phyloP scores from a whole-genome alignment of 2,888 invertebrate genomes.

The Melanophora roralis region DNA sequence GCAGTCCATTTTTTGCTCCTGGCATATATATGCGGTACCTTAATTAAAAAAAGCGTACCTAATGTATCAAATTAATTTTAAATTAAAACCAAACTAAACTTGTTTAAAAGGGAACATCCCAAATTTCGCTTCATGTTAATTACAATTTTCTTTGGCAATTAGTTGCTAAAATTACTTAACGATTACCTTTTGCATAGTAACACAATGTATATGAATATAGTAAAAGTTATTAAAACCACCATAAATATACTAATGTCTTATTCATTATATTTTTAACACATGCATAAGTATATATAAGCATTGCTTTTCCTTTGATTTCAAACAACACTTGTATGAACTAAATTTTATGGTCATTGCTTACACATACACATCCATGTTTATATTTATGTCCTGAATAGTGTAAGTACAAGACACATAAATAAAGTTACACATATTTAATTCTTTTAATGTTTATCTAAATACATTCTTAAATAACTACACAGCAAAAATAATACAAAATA shows the following conservation, averaged over 20 bases:
- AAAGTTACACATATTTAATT: constrained; percentile 22
- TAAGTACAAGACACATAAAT: constrained; percentile 4
- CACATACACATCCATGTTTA: background rate
- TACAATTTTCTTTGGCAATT: background rate
- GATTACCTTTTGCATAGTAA: background rate
- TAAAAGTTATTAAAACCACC: too few relatives aligned
- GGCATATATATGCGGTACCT: too few relatives aligned
- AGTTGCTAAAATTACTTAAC: background rate
- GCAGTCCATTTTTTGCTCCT: too few relatives aligned
- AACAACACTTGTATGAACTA: constrained; percentile 17
- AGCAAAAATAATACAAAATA: background rate
- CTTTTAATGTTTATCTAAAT: constrained; percentile 34
- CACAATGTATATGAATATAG: too few relatives aligned
- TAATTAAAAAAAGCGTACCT: too few relatives aligned
- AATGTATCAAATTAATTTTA: too few relatives aligned
- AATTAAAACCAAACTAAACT: too few relatives aligned
- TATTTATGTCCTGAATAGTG: background rate
- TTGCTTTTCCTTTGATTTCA: background rate
- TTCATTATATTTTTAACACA: background rate
- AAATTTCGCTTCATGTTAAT: background rate
- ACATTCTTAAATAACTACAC: constrained; percentile 4
- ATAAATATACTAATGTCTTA: background rate
- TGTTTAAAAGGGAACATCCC: background rate
- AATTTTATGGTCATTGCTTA: constrained; percentile 5
- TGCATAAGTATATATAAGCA: background rate